These are phyloP conservation scores for Dimorphilus gyrociliatus DNA, from an alignment of 2,888 invertebrate species.

Conservation along the genomic window DNA sequence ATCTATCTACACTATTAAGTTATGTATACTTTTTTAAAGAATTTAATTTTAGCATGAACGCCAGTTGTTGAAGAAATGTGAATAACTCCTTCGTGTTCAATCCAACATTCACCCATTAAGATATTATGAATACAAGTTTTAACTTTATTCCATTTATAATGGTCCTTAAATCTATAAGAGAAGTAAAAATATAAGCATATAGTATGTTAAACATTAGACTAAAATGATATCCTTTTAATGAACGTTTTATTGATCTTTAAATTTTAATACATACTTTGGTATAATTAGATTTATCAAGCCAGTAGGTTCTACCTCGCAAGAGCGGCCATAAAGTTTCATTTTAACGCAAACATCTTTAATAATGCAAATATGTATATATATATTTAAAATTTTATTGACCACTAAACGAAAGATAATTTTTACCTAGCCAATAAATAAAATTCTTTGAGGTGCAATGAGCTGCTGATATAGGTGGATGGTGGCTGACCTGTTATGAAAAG, in stretches of 20 bases:
- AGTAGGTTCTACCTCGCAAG: conserved; percentile 69
- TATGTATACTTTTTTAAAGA: neutral
- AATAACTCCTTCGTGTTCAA: conserved; percentile 60
- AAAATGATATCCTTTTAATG: neutral
- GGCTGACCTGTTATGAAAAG: conserved; percentile 50
- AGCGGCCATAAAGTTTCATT: conserved; percentile 77
- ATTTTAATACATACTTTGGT: conserved; percentile 28
- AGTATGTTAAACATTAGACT: conserved; percentile 6
- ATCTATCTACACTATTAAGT: neutral
- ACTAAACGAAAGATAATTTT: conserved; percentile 1
- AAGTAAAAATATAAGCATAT: neutral
- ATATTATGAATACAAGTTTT: conserved; percentile 71
- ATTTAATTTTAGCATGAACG: neutral
- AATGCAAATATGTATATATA: conserved; percentile 3
- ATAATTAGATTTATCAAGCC: conserved; percentile 49
- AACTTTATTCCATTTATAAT: conserved; percentile 62
- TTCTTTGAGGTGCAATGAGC: conserved; percentile 60
- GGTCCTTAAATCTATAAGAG: conserved; percentile 46
- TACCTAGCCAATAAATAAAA: conserved; percentile 58
- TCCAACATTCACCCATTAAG: conserved; percentile 66
- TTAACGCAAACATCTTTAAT: conserved; percentile 54
- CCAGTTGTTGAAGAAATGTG: conserved; percentile 3
- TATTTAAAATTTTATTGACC: neutral
- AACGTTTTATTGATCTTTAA: no score
- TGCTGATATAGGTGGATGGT: conserved; percentile 66